A percentile compares a stretch with the other conserved stretches of the same genome.
Evolutionary conservation across 2,888 invertebrate species (phyloP).

Genomic region (Unio delphinus): DNA sequence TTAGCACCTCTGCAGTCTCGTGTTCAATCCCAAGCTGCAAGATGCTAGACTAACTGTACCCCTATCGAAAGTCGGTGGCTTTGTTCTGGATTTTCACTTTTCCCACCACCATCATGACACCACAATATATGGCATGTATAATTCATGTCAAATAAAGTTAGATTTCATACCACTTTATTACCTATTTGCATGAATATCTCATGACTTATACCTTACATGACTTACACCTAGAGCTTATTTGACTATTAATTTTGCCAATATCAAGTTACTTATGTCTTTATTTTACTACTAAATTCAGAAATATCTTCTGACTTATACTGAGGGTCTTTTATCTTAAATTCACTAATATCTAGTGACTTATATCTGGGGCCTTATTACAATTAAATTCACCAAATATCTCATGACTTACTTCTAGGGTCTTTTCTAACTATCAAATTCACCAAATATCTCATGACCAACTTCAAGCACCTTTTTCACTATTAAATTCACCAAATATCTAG

Average conservation of each 20-base stretch:
- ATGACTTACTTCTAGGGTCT: slow-evolving; percentile 62
- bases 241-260: too few species aligned
- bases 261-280: slow-evolving; percentile 53
- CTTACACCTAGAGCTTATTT: too few species aligned
- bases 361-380: slow-evolving; percentile 50
- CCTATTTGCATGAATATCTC: background rate
- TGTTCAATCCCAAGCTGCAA: too few species aligned
- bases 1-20: too few species aligned
- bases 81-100: too few species aligned
- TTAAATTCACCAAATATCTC: slow-evolving; percentile 6
- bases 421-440: slow-evolving; percentile 52
- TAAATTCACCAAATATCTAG: slow-evolving; percentile 31
- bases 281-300: slow-evolving; percentile 52
- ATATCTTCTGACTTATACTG: slow-evolving; percentile 37
- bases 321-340: too few species aligned
- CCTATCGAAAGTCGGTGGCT: too few species aligned
- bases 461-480: slow-evolving; percentile 60
- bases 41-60: too few species aligned
- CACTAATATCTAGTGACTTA: slow-evolving; percentile 32
- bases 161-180: background rate
- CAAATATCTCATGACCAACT: slow-evolving; percentile 42
- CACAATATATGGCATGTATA: background rate
- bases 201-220: background rate
- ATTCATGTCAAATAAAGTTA: background rate
- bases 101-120: too few species aligned